Evolutionary conservation across 2,888 invertebrate species (phyloP), one percentile per base, ranked within the genome.

Genomic region (Empis stercorea): DNA sequence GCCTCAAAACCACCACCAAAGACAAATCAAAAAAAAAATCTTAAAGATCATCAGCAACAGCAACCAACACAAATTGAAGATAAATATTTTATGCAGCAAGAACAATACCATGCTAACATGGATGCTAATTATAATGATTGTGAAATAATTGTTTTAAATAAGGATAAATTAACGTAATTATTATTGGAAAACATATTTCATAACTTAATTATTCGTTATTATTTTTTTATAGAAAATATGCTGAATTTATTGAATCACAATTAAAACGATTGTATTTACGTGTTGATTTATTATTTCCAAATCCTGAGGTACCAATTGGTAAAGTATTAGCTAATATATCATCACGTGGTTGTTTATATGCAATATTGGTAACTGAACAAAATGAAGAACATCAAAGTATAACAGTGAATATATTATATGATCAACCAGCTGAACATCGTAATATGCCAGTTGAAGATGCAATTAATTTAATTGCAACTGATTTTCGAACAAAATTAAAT

Each of bases 381-480:
- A 92, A 95, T 63, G 87, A 88, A 62, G 82, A 86, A 54, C 81
- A 88, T 57, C 78, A 82, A 57, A 92, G 92, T 52, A 72, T 94
- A 43, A 95, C 93, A 1, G 73, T 95, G 13, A 92, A 92, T 55
- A 87, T 95, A 54, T 71, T 95, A 15, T 89, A 93, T 69, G 94
- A 93, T 16, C 71, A 88, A 54, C 89, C 92, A 0, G 54, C 74
- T 82, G 95, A 94, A 63, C 95, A 95, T 69, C 81, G 95, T 56
- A 94, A 95, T 71, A 95, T 95, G 91, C 93, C 93, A 0, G 64
- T 93, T 36, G 93, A 95, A 47, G 93, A 94, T 68, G 91, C 94
- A 0, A 71, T 94, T 49, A 76, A 77, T 54, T 72, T 94, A 52
- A 73, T 95, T 30, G 76, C 79, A 10, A 76, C 82, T 2, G 86